phyloP scores from a whole-genome alignment of 2,113 vertebrate genomes.

The Galemys pyrenaicus region DNA sequence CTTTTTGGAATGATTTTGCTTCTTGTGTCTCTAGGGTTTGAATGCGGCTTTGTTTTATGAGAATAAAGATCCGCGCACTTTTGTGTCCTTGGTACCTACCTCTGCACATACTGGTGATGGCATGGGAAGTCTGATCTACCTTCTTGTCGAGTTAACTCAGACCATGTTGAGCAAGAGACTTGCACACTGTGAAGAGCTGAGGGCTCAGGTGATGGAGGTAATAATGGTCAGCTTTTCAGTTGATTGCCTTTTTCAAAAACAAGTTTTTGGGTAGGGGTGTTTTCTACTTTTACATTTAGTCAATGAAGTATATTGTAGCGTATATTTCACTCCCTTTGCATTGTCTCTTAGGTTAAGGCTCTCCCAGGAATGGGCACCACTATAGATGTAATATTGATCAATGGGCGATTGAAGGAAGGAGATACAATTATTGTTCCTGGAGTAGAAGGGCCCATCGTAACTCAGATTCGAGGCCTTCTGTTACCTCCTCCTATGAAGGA shows the following conservation, averaged over 20 bases:
- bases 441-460: conserved; percentile 97
- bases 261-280: not conserved
- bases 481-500: conserved; percentile 98
- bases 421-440: conserved; percentile 98
- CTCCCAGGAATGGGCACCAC: conserved; percentile 99
- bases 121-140: conserved; percentile 96
- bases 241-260: not conserved
- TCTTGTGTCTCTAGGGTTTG: conserved; percentile 88
- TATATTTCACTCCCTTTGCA: not conserved
- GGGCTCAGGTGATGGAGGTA: conserved; percentile 99
- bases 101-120: conserved; percentile 98
- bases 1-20: conserved; percentile 32
- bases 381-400: conserved; percentile 98
- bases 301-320: not conserved
- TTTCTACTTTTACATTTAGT: not conserved
- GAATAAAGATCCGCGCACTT: conserved; percentile 98
- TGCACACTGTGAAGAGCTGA: conserved; percentile 95
- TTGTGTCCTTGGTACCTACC: conserved; percentile 96
- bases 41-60: conserved; percentile 97
- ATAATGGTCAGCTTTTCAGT: conserved; percentile 40
- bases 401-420: conserved; percentile 93
- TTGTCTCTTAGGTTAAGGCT: conserved; percentile 92
- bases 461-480: conserved; percentile 96
- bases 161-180: conserved; percentile 94
- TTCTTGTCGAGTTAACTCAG: conserved; percentile 97